Evolutionary conservation across 1,140 invertebrate species (phyloP).

Genomic region (Xylocopa sonorina): DNA sequence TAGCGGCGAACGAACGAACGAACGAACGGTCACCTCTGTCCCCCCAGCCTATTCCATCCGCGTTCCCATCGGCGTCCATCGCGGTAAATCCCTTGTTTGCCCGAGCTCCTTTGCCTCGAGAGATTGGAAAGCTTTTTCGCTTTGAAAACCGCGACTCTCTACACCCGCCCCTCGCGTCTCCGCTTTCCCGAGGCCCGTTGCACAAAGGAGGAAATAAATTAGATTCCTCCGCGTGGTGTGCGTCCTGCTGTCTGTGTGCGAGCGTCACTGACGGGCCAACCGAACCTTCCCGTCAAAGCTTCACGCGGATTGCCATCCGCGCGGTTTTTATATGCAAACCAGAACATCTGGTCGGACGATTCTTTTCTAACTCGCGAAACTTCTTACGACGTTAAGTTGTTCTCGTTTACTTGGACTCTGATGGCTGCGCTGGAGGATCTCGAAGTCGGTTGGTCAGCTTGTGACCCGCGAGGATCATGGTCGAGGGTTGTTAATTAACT

Average conservation of each 20-base stretch:
- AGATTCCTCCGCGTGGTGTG: constrained; percentile 31
- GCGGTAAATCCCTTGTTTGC: constrained; percentile 51
- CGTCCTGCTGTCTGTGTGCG: background rate
- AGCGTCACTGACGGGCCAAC: too few relatives aligned
- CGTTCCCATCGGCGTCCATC: constrained; percentile 44
- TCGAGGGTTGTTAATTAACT: too few relatives aligned
- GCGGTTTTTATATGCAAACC: constrained; percentile 14
- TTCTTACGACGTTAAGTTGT: too few relatives aligned
- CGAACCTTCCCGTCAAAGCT: constrained; percentile 40
- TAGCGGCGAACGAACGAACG: too few relatives aligned
- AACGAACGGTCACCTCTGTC: constrained; percentile 38
- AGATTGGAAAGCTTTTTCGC: constrained; percentile 54
- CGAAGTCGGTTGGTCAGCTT: too few relatives aligned
- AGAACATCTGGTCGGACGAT: constrained; percentile 37
- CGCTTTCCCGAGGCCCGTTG: constrained; percentile 20
- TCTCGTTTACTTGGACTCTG: too few relatives aligned
- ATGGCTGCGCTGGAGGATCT: too few relatives aligned
- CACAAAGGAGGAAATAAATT: constrained; percentile 50
- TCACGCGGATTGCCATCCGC: constrained; percentile 2
- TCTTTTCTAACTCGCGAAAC: too few relatives aligned
- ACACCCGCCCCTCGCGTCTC: background rate
- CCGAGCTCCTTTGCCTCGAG: constrained; percentile 42
- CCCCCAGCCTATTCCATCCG: constrained; percentile 29
- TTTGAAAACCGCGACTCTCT: constrained; percentile 47
- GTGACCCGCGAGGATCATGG: too few relatives aligned